These are phyloP conservation scores for Fragum sueziense DNA, from an alignment of 2,888 invertebrate genomes.

Conservation along the genomic window DNA sequence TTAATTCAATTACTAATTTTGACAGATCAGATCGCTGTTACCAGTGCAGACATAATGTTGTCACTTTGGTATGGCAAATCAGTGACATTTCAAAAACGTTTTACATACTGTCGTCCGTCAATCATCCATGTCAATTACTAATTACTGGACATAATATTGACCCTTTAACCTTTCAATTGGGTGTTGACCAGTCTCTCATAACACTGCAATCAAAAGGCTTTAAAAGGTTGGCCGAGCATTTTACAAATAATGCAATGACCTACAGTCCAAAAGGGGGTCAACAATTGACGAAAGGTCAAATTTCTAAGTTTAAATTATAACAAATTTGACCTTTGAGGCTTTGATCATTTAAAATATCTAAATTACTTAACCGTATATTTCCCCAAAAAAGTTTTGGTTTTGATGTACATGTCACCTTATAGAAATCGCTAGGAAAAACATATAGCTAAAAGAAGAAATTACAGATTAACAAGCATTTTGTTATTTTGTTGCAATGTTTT, in stretches of 20 bases:
- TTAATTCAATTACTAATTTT: neutral
- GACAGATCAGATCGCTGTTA: neutral
- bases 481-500: neutral
- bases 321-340: too few species aligned
- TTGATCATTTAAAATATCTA: too few species aligned
- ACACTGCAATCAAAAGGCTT: neutral
- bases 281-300: too few species aligned
- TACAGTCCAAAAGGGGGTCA: too few species aligned
- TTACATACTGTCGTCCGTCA: slow-evolving; percentile 2
- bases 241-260: too few species aligned
- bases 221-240: too few species aligned
- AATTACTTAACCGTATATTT: too few species aligned
- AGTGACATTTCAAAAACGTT: slow-evolving; percentile 21
- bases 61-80: neutral
- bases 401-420: too few species aligned
- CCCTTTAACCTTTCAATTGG: neutral
- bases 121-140: slow-evolving; percentile 15
- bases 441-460: neutral
- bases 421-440: too few species aligned
- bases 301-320: too few species aligned
- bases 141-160: slow-evolving; percentile 1
- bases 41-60: slow-evolving; percentile 2
- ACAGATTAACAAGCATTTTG: neutral
- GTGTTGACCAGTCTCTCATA: neutral
- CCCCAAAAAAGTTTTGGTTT: too few species aligned